Percentiles rank a stretch among this genome's conserved stretches.
phyloP scores from a whole-genome alignment of 2,888 invertebrate species.

The Erebia palarica region DNA sequence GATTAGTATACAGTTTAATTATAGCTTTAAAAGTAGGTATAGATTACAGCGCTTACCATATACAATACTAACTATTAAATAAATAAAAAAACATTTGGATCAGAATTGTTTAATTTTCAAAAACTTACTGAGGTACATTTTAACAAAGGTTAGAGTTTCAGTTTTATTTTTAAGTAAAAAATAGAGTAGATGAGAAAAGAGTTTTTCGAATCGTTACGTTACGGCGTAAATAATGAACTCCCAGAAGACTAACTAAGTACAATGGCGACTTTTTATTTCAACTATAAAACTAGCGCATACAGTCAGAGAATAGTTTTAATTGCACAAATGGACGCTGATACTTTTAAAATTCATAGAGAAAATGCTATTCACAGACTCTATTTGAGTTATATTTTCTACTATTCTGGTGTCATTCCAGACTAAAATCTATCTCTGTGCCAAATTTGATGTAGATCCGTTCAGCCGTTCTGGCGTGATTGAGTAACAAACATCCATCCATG shows the following conservation, averaged over 20 bases:
- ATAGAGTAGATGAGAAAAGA: slow-evolving; percentile 7
- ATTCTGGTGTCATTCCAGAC: too few relatives aligned
- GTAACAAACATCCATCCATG: too few relatives aligned
- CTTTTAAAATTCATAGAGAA: slow-evolving; percentile 13
- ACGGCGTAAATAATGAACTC: slow-evolving; percentile 25
- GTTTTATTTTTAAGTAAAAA: slow-evolving; percentile 2
- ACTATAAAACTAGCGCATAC: slow-evolving; percentile 28
- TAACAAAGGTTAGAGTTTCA: slow-evolving; percentile 2
- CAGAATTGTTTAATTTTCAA: background rate
- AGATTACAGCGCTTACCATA: too few relatives aligned
- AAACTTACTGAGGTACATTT: background rate
- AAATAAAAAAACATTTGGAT: background rate
- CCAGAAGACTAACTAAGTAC: slow-evolving; percentile 26
- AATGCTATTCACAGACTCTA: slow-evolving; percentile 25
- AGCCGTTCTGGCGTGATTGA: too few relatives aligned
- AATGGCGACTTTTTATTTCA: slow-evolving; percentile 27
- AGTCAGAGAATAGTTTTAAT: slow-evolving; percentile 34
- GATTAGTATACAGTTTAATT: too few relatives aligned
- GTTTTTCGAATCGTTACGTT: slow-evolving; percentile 19
- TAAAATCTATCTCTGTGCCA: too few relatives aligned
- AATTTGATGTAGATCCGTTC: too few relatives aligned
- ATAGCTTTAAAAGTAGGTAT: too few relatives aligned
- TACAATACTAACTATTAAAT: too few relatives aligned
- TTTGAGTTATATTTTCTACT: background rate
- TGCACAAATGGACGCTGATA: slow-evolving; percentile 31